Percentiles rank a stretch among this genome's conserved stretches.
phyloP scores from a whole-genome alignment of 2,888 invertebrate species.

The Anodontia alba region DNA sequence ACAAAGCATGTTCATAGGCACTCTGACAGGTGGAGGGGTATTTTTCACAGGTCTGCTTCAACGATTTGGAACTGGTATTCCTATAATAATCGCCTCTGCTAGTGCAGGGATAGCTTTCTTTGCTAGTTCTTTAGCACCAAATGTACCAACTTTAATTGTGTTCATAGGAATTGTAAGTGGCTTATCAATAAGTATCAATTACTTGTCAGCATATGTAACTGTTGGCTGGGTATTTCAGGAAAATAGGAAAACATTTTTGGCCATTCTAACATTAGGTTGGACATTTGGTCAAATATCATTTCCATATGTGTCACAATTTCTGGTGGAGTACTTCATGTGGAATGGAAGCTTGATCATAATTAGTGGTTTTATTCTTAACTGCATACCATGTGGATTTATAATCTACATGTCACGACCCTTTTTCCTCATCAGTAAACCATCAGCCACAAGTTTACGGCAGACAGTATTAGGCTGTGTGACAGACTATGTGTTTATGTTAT shows the following conservation, averaged over 20 bases:
- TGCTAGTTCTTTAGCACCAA: constrained; percentile 30
- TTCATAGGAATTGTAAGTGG: constrained; percentile 36
- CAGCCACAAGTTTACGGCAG: background rate
- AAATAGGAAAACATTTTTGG: constrained; percentile 29
- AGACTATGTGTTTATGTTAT: constrained; percentile 32
- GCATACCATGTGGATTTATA: constrained; percentile 39
- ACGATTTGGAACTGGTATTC: constrained; percentile 31
- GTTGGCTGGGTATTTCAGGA: constrained; percentile 33
- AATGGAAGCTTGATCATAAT: constrained; percentile 29
- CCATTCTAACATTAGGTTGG: constrained; percentile 33
- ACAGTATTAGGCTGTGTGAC: constrained; percentile 21
- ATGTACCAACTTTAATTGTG: constrained; percentile 42
- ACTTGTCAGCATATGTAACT: constrained; percentile 33
- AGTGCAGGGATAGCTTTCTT: constrained; percentile 20
- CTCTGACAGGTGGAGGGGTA: constrained; percentile 31
- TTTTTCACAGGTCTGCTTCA: constrained; percentile 28
- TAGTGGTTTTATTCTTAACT: constrained; percentile 38
- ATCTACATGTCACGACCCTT: constrained; percentile 17
- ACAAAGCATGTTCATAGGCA: constrained; percentile 39
- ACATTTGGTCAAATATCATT: constrained; percentile 34
- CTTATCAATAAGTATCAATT: constrained; percentile 31
- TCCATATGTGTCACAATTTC: constrained; percentile 30
- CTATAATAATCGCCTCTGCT: constrained; percentile 30
- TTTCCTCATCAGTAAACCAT: constrained; percentile 1
- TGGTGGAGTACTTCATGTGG: constrained; percentile 29